Evolutionary conservation across 1,140 invertebrate species (phyloP).

Genomic region (Drosophila arizonae): DNA sequence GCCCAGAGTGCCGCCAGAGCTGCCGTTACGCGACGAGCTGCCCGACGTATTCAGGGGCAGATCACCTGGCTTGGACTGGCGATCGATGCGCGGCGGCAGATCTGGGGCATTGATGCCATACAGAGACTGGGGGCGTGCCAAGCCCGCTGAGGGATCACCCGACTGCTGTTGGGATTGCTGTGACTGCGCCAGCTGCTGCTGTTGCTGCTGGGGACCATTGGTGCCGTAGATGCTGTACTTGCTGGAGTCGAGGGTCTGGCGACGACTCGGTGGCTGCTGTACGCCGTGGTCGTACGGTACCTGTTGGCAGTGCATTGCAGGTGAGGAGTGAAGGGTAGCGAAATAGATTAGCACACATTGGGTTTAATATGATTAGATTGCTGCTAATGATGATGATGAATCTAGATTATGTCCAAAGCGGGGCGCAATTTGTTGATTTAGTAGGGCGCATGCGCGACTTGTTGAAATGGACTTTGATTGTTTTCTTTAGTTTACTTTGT

Average conservation of each 20-base stretch:
- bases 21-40: slow-evolving; percentile 71
- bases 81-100: slow-evolving; percentile 91
- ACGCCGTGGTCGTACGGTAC: slow-evolving; percentile 78
- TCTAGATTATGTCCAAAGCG: slow-evolving; percentile 9
- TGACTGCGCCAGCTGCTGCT: slow-evolving; percentile 37
- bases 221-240: slow-evolving; percentile 75
- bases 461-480: slow-evolving; percentile 5
- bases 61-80: slow-evolving; percentile 88
- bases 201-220: slow-evolving; percentile 45
- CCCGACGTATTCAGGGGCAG: slow-evolving; percentile 69
- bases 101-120: slow-evolving; percentile 86
- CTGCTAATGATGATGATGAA: slow-evolving; percentile 4
- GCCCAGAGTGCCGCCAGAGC: slow-evolving; percentile 82
- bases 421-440: slow-evolving; percentile 41
- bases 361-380: slow-evolving; percentile 7
- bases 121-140: slow-evolving; percentile 69
- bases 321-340: slow-evolving; percentile 52
- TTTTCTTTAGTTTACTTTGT: slow-evolving; percentile 5
- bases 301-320: slow-evolving; percentile 54
- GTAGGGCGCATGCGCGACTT: slow-evolving; percentile 60
- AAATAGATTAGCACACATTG: slow-evolving; percentile 64
- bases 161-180: slow-evolving; percentile 17
- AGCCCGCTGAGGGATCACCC: slow-evolving; percentile 45
- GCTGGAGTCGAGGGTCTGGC: slow-evolving; percentile 76
- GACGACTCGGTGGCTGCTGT: slow-evolving; percentile 64